Evolutionary conservation across 1,140 invertebrate species (phyloP), one percentile per base, ranked within the genome.

Genomic region (Drosophila mayri): DNA sequence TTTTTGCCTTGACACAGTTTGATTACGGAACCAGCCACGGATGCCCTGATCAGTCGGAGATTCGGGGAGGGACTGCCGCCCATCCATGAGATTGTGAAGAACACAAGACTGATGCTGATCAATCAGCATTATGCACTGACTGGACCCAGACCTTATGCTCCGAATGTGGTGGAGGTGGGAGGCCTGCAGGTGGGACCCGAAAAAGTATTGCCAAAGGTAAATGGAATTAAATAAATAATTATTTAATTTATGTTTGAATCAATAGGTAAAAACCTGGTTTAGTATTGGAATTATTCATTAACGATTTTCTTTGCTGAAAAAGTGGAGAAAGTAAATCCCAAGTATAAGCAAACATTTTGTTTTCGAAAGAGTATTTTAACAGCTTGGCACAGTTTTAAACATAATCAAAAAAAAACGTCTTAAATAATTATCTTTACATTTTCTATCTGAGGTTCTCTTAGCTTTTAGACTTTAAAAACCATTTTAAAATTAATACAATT

Each of bases 121-220:
- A 95, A 95, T 92, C 93, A 94, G 18, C 94, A 95, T 84, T 93
- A 93, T 74, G 92, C 94, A 1, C 76, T 94, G n/a, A 93, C 93
- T 37, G 93, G 94, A n/a, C 93, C 93, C 8, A 92, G 93, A 58
- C 81, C 94, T 54, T 92, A 92, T 70, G 93, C 93, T 5, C 87
- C 93, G 20, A 95, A 94, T 78, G 92, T 95, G 5, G 91, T 96
- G 41, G 95, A 95, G 76, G 91, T 96, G n/a, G 94, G 94, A n/a
- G 94, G 94, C 16, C 92, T 94, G 75, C 94, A 94, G 64, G 88
- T 94, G 10, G 87, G 91, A 30, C 32, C 85, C 0, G 81, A 87
- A 0, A 94, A 93, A 75, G 59, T 92, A 18, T 81, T 94, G 55
- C 93, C 94, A 12, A 84, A 91, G 79, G 94, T 94, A 72, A 86